These are phyloP conservation scores for Diarsia dahlii DNA, from an alignment of 2,888 invertebrate species.

Conservation along the genomic window DNA sequence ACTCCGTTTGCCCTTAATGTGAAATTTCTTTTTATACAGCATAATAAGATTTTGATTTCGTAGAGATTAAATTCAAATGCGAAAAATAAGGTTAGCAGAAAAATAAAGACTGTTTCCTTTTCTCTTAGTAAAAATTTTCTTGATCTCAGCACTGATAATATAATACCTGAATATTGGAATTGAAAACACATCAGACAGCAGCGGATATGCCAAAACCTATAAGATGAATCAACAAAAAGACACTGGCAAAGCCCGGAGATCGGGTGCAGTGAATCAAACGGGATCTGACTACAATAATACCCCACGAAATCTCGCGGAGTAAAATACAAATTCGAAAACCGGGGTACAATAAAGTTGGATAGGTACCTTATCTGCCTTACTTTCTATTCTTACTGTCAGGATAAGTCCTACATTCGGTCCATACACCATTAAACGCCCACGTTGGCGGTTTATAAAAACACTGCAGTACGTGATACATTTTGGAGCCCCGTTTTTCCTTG, in stretches of 20 bases:
- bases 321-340: conserved; percentile 57
- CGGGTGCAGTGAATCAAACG: conserved; percentile 57
- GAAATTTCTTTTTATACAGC: conserved; percentile 63
- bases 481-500: conserved; percentile 70
- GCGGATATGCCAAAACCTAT: conserved; percentile 31
- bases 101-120: conserved; percentile 31
- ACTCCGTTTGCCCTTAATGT: conserved; percentile 62
- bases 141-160: not conserved
- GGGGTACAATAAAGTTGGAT: conserved; percentile 40
- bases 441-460: conserved; percentile 80
- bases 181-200: conserved; percentile 21
- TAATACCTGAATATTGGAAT: conserved; percentile 36
- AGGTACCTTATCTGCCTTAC: conserved; percentile 56
- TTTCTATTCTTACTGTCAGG: conserved; percentile 66
- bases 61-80: conserved; percentile 61
- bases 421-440: conserved; percentile 76
- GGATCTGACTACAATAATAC: conserved; percentile 53
- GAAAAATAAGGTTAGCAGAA: conserved; percentile 36
- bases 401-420: conserved; percentile 67
- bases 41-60: conserved; percentile 60
- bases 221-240: conserved; percentile 48
- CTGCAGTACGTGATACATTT: conserved; percentile 75
- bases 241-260: conserved; percentile 44
- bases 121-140: conserved; percentile 23
- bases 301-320: conserved; percentile 37